Base-by-base conservation (phyloP, 1,140 invertebrate genomes). In the Plectrocnemia conspersa region DNA sequence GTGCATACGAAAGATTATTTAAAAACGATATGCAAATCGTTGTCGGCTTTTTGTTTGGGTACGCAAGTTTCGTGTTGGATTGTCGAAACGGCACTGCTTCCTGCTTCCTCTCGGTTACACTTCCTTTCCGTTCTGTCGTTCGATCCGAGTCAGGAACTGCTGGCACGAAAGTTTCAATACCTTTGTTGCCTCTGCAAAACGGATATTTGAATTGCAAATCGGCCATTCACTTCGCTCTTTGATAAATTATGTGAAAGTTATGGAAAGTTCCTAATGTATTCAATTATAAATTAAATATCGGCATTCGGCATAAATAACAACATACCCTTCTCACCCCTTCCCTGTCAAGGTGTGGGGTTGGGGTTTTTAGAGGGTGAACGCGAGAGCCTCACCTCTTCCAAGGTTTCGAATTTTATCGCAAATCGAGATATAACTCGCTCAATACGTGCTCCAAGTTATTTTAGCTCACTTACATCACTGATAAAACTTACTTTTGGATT, bases 191-290 rank as follows among this genome's bases (percentile, higher is more conserved):
- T 36, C 15, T 36, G 15, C 23, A 48, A 19, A 36, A 38, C 33
- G 47, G 24, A 47, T 48, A 59, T 59, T 59, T 59, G 53, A 59
- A 59, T 59, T 59, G 58, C 58, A 59, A 59, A 59, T 59, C 41
- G 41, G 36, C 52, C 52, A 52, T 59, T 59, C 58, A 59, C 45
- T 59, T 55, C 53, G 22, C 52, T 47, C 53, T 59, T 59, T 59
- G 58, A 59, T 59, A 59, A 59, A 59, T 59, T 59, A 59, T 52
- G 52, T 46, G 53, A 54, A 52, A 59, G 52, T 59, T 54, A 50
- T 50, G 47, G 46, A 52, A 52, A 54, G 47, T 41, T 45, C 19
- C 21, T 47, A 54, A 47, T 58, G 33, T 55, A 59, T 59, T 59
- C 52, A 55, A 59, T 59, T 52, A 59, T 52, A 59, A 52, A 55